These are phyloP conservation scores for Molorchus minor DNA, from an alignment of 2,888 invertebrate species.

Conservation along the genomic window DNA sequence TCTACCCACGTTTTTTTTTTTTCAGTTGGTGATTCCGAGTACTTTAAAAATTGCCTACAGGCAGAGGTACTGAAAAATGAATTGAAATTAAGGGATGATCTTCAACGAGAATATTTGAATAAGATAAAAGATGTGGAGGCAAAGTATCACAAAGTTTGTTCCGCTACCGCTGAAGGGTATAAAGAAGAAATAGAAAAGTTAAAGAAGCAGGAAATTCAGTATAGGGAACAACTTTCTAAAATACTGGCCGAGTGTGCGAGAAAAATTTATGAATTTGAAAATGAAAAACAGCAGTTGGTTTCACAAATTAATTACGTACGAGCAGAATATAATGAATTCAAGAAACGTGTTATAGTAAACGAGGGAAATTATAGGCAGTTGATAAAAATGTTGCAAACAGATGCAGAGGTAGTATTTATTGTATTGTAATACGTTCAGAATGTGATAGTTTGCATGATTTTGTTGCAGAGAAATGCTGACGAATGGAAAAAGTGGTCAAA, in stretches of 20 bases:
- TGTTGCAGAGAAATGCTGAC: slow-evolving; percentile 40
- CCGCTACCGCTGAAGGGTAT: slow-evolving; percentile 39
- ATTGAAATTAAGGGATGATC: slow-evolving; percentile 48
- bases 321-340: slow-evolving; percentile 39
- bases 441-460: too few species aligned
- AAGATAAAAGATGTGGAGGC: slow-evolving; percentile 51
- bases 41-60: slow-evolving; percentile 20
- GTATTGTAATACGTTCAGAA: too few species aligned
- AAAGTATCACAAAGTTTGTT: slow-evolving; percentile 45
- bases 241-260: slow-evolving; percentile 48
- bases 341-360: slow-evolving; percentile 25
- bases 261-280: slow-evolving; percentile 46
- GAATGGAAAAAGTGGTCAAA: slow-evolving; percentile 44
- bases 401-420: slow-evolving; percentile 36
- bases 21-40: slow-evolving; percentile 15
- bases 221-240: slow-evolving; percentile 47
- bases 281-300: slow-evolving; percentile 41
- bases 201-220: slow-evolving; percentile 47
- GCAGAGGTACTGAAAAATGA: slow-evolving; percentile 47
- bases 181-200: slow-evolving; percentile 46
- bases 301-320: slow-evolving; percentile 34
- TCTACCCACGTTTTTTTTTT: slow-evolving; percentile 16
- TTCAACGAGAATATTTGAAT: slow-evolving; percentile 49
- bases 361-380: slow-evolving; percentile 37
- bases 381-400: slow-evolving; percentile 35